Evolutionary conservation across 2,888 invertebrate genomes (phyloP).

Genomic region (Lasiommata megera): DNA sequence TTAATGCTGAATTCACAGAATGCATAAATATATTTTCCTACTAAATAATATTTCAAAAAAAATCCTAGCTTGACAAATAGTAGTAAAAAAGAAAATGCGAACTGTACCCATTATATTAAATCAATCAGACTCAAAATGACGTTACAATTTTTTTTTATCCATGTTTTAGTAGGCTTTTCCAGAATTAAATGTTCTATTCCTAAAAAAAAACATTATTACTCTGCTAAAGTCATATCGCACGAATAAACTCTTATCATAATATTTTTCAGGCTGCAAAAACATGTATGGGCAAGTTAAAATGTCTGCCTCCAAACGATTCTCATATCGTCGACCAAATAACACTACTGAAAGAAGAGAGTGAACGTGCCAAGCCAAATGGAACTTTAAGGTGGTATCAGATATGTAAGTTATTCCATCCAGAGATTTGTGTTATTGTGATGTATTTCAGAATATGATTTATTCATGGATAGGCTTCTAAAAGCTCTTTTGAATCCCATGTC

Average conservation of each 20-base stretch:
- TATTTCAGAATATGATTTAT: background rate
- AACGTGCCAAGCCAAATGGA: constrained; percentile 48
- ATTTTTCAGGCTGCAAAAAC: constrained; percentile 52
- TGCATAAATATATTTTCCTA: background rate
- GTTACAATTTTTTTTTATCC: no score
- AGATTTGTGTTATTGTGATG: background rate
- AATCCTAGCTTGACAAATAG: no score
- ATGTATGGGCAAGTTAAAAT: constrained; percentile 48
- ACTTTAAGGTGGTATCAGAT: constrained; percentile 41
- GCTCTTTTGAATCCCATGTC: background rate
- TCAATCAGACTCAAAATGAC: no score
- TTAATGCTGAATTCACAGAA: background rate
- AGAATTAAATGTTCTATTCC: no score
- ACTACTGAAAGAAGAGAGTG: constrained; percentile 50
- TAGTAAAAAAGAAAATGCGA: no score
- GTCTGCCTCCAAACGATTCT: constrained; percentile 43
- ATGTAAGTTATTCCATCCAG: constrained; percentile 44
- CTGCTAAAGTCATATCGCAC: no score
- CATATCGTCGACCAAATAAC: constrained; percentile 44
- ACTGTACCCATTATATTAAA: no score
- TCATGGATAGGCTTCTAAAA: constrained; percentile 4
- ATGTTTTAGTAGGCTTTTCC: no score
- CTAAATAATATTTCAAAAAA: no score
- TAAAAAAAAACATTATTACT: no score
- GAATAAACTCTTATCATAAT: background rate